Conservation (phyloP, 2,888 invertebrate species). For the Morinoia aosen region DNA sequence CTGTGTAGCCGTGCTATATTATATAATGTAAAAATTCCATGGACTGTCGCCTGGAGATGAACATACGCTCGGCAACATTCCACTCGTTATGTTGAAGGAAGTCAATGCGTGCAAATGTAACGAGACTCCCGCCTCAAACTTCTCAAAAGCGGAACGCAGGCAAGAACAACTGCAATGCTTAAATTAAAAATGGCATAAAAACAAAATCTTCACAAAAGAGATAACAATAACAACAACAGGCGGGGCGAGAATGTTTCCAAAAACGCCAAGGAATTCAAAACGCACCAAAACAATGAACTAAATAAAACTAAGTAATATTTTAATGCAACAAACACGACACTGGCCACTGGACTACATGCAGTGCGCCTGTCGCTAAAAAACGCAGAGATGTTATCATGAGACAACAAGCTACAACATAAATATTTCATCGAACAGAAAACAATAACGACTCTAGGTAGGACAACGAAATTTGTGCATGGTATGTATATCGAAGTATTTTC, state of each 20-base stretch:
- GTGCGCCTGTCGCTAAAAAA: neutral
- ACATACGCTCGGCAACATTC: neutral
- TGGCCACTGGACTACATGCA: neutral
- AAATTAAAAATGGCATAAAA: neutral
- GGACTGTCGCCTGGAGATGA: too few species aligned
- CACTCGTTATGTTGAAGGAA: neutral
- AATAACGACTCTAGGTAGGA: neutral
- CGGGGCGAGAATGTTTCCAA: neutral
- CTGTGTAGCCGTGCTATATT: neutral
- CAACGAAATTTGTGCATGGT: neutral
- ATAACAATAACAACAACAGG: neutral
- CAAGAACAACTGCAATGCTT: neutral
- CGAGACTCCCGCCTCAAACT: neutral
- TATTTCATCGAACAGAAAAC: neutral
- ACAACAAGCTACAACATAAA: neutral
- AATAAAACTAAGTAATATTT: neutral
- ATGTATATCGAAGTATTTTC: neutral
- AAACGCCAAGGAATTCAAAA: neutral
- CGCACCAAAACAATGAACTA: neutral
- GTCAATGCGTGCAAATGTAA: neutral
- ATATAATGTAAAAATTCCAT: neutral
- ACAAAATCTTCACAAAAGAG: neutral
- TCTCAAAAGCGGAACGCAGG: neutral
- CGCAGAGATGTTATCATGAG: neutral
- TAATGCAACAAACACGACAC: neutral